A percentile compares a stretch with the other conserved stretches of the same genome.
Evolutionary conservation across 2,797 vertebrate species (phyloP).

Genomic region (Trachurus trachurus): DNA sequence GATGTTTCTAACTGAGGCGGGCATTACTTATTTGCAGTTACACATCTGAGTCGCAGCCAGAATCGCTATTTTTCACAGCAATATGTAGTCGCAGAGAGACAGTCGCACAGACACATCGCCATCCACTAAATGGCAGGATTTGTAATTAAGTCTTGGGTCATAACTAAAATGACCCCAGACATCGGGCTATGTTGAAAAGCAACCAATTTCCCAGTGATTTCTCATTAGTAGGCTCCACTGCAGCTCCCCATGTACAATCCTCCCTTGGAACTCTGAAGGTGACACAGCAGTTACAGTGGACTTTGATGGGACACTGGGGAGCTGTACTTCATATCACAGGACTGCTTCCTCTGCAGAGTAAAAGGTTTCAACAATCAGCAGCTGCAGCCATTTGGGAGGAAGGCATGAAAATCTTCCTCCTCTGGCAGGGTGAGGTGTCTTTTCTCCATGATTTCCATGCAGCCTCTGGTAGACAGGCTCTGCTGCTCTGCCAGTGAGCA

Average conservation of each 20-base stretch:
- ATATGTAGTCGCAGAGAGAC: slow-evolving; percentile 25
- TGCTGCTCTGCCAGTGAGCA: slow-evolving; percentile 53
- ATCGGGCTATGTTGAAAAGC: slow-evolving; percentile 63
- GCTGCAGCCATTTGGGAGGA: slow-evolving; percentile 74
- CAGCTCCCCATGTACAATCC: slow-evolving; percentile 65
- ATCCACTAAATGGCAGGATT: slow-evolving; percentile 51
- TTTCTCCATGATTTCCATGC: slow-evolving; percentile 29
- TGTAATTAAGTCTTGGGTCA: slow-evolving; percentile 77
- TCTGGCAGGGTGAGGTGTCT: slow-evolving; percentile 35
- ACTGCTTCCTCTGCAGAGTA: slow-evolving; percentile 81
- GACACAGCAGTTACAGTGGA: slow-evolving; percentile 85
- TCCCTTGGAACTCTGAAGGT: slow-evolving; percentile 82
- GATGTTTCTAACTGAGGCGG: slow-evolving; percentile 45
- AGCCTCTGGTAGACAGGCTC: slow-evolving; percentile 34
- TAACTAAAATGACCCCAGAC: slow-evolving; percentile 68
- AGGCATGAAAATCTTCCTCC: slow-evolving; percentile 38
- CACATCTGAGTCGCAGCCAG: slow-evolving; percentile 48
- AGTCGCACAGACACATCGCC: slow-evolving; percentile 3
- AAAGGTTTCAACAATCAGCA: slow-evolving; percentile 81
- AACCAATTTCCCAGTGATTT: slow-evolving; percentile 67
- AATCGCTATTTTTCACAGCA: slow-evolving; percentile 39
- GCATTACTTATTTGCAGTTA: slow-evolving; percentile 57
- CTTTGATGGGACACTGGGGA: slow-evolving; percentile 85
- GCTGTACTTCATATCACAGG: slow-evolving; percentile 84
- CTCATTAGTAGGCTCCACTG: slow-evolving; percentile 81